Conservation (phyloP, 2,888 invertebrate genomes). For the Deilephila elpenor region DNA sequence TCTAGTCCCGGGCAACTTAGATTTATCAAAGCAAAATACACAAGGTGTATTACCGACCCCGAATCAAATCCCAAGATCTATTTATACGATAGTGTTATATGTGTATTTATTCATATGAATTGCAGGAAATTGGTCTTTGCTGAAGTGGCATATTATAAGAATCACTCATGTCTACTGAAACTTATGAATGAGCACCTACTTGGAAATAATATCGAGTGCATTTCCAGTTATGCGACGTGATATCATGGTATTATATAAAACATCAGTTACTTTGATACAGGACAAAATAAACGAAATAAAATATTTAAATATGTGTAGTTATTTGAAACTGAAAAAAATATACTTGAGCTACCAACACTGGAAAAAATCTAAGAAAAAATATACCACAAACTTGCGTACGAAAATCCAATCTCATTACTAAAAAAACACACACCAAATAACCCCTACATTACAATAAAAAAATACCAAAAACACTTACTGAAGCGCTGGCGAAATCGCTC, state of each 20-base stretch:
- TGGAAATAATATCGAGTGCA: background rate
- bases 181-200: background rate
- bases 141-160: background rate
- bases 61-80: too few species aligned
- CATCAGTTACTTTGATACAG: too few species aligned
- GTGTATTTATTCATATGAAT: too few species aligned
- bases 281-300: too few species aligned
- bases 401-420: background rate
- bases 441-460: background rate
- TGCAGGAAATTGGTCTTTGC: too few species aligned
- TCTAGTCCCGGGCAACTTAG: too few species aligned
- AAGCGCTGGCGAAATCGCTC: constrained; percentile 74
- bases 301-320: too few species aligned
- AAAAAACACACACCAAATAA: background rate
- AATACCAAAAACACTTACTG: constrained; percentile 61
- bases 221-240: background rate
- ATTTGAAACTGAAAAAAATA: too few species aligned
- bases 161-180: background rate
- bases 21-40: too few species aligned
- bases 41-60: too few species aligned
- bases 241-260: background rate
- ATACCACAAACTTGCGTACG: background rate
- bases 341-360: too few species aligned
- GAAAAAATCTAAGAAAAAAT: background rate
- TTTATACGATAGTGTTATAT: too few species aligned